Conservation (phyloP, 2,888 invertebrate species). For the Chymomyza fuscimana region DNA sequence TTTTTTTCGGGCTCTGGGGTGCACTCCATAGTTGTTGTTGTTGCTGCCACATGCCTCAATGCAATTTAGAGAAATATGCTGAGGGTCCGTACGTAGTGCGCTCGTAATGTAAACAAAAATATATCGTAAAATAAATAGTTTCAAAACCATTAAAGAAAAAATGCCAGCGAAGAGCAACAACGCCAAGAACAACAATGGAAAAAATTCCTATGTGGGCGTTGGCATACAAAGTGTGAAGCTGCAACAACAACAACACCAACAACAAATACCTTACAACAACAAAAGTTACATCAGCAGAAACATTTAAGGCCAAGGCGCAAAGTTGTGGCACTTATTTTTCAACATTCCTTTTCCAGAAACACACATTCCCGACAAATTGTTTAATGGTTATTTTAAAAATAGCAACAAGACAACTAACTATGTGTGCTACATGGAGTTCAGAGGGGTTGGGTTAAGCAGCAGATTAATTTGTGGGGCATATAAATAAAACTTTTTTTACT, state of each 20-base stretch:
- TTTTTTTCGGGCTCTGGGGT: slow-evolving; percentile 21
- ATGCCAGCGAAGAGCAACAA: slow-evolving; percentile 29
- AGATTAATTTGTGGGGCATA: not conserved
- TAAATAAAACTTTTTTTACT: not conserved
- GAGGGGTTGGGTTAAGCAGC: slow-evolving; percentile 58
- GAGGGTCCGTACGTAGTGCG: slow-evolving; percentile 30
- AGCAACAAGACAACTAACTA: not conserved
- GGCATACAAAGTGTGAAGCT: slow-evolving; percentile 28
- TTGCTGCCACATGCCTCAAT: slow-evolving; percentile 47
- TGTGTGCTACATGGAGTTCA: not conserved
- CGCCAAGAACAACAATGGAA: slow-evolving; percentile 2
- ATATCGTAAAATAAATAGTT: slow-evolving; percentile 71
- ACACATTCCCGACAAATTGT: slow-evolving; percentile 55
- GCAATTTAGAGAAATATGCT: slow-evolving; percentile 62
- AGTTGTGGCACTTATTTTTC: slow-evolving; percentile 59
- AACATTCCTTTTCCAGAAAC: slow-evolving; percentile 11
- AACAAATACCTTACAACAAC: not conserved
- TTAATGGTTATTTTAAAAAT: slow-evolving; percentile 37
- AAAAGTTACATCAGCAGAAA: not conserved
- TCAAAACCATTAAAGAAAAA: slow-evolving; percentile 55
- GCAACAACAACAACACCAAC: slow-evolving; percentile 15
- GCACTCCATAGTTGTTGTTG: slow-evolving; percentile 29
- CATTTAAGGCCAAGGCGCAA: slow-evolving; percentile 44
- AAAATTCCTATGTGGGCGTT: not conserved
- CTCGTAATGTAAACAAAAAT: slow-evolving; percentile 64